Percentiles rank a stretch among this genome's conserved stretches.
Evolutionary conservation across 2,888 invertebrate species (phyloP).

Genomic region (Ganaspis brasiliensis): DNA sequence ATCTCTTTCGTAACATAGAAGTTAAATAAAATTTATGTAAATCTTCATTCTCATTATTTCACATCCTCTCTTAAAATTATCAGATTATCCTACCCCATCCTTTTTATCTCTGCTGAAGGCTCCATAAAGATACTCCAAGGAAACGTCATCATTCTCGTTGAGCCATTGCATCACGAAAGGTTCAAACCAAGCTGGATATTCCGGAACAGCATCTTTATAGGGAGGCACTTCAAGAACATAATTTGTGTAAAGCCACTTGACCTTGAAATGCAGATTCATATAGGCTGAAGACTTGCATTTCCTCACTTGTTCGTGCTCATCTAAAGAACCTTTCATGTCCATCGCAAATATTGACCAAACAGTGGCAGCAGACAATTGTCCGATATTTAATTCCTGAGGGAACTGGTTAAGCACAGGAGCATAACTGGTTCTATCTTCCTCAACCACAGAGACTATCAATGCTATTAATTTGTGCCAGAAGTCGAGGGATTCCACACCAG

Average conservation of each 20-base stretch:
- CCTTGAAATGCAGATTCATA: slow-evolving; percentile 99
- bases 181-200: slow-evolving; percentile 99
- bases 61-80: too few species aligned
- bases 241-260: slow-evolving; percentile 99
- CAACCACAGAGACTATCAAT: slow-evolving; percentile 98
- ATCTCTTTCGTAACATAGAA: too few species aligned
- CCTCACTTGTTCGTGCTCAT: slow-evolving; percentile 98
- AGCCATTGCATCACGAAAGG: slow-evolving; percentile 99
- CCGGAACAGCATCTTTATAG: slow-evolving; percentile 97
- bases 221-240: slow-evolving; percentile 99
- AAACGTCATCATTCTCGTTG: slow-evolving; percentile 99
- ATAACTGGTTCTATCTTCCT: slow-evolving; percentile 99
- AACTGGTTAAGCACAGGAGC: slow-evolving; percentile 99
- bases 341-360: slow-evolving; percentile 99
- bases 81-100: slow-evolving; percentile 88
- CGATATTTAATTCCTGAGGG: slow-evolving; percentile 99
- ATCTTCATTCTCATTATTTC: too few species aligned
- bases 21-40: too few species aligned
- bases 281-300: slow-evolving; percentile 99
- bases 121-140: slow-evolving; percentile 98
- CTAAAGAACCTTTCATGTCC: slow-evolving; percentile 98
- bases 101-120: slow-evolving; percentile 99
- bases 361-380: slow-evolving; percentile 97
- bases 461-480: slow-evolving; percentile 99
- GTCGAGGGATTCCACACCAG: slow-evolving; percentile 93